These are phyloP conservation scores for Caradrina clavipalpis DNA, from an alignment of 2,888 invertebrate genomes.

Conservation along the genomic window DNA sequence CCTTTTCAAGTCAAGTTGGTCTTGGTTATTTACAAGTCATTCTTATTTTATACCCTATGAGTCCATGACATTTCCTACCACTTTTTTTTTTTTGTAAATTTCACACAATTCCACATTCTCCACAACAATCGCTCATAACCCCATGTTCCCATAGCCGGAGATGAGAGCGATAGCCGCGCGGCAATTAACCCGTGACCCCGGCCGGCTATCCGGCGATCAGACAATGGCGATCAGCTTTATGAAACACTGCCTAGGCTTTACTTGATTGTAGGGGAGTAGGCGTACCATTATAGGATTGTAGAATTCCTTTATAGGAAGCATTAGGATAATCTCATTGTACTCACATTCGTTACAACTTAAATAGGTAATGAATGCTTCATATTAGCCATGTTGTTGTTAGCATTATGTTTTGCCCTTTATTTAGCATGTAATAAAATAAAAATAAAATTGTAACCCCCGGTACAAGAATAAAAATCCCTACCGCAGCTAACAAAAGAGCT, in stretches of 20 bases:
- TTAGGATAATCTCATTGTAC: too few species aligned
- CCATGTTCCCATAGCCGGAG: conserved; percentile 50
- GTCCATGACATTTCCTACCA: background rate
- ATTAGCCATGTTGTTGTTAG: too few species aligned
- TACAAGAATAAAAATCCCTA: too few species aligned
- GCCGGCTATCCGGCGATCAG: conserved; percentile 35
- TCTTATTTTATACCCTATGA: too few species aligned
- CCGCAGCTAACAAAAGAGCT: too few species aligned
- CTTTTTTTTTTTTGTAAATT: background rate
- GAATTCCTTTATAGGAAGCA: background rate
- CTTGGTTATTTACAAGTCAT: too few species aligned
- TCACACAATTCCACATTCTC: conserved; percentile 24
- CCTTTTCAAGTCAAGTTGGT: too few species aligned
- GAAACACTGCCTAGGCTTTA: conserved; percentile 47
- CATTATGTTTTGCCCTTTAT: too few species aligned
- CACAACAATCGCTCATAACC: conserved; percentile 51
- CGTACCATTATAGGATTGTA: background rate
- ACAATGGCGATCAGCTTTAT: conserved; percentile 58
- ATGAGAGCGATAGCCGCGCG: conserved; percentile 46
- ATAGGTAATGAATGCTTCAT: too few species aligned
- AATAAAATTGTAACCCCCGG: too few species aligned
- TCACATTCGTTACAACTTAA: too few species aligned
- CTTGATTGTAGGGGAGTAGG: conserved; percentile 34
- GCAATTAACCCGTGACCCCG: conserved; percentile 64
- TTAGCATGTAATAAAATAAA: too few species aligned